Percentiles rank a stretch among this genome's conserved stretches.
phyloP scores from a whole-genome alignment of 2,113 vertebrate species.

The Lampris incognitus region DNA sequence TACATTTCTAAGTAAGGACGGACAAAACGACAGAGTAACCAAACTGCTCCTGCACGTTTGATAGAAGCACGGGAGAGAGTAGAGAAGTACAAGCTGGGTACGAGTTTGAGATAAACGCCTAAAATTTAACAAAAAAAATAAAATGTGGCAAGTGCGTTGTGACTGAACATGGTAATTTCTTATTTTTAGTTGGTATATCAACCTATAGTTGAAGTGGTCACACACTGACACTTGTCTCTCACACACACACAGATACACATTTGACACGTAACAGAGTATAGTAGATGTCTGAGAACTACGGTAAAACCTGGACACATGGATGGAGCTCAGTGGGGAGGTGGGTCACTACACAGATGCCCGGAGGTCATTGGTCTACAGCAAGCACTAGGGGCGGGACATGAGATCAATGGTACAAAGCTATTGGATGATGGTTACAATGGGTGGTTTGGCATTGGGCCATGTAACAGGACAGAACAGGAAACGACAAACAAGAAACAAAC shows the following conservation, averaged over 20 bases:
- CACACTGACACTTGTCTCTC: not conserved
- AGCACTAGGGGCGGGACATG: constrained; percentile 18
- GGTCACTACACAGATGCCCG: constrained; percentile 41
- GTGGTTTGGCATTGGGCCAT: constrained; percentile 16
- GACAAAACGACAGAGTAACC: too few relatives aligned
- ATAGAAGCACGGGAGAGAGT: too few relatives aligned
- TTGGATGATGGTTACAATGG: constrained; percentile 9
- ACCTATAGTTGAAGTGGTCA: not conserved
- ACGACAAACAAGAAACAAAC: constrained; percentile 50
- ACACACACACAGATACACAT: constrained; percentile 23
- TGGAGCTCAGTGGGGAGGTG: not conserved
- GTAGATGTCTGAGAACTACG: not conserved
- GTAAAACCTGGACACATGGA: not conserved
- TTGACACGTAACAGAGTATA: not conserved
- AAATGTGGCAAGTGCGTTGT: too few relatives aligned
- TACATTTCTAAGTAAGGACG: too few relatives aligned
- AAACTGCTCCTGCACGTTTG: too few relatives aligned
- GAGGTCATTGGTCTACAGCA: constrained; percentile 25
- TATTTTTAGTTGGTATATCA: too few relatives aligned
- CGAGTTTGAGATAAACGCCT: too few relatives aligned
- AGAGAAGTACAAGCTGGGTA: too few relatives aligned
- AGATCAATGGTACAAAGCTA: constrained; percentile 14
- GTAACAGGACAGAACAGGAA: constrained; percentile 31
- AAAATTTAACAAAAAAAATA: too few relatives aligned
- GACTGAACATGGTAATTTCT: not conserved